These are phyloP conservation scores for Bembecia ichneumoniformis DNA, from an alignment of 2,888 invertebrate genomes.

Conservation along the genomic window DNA sequence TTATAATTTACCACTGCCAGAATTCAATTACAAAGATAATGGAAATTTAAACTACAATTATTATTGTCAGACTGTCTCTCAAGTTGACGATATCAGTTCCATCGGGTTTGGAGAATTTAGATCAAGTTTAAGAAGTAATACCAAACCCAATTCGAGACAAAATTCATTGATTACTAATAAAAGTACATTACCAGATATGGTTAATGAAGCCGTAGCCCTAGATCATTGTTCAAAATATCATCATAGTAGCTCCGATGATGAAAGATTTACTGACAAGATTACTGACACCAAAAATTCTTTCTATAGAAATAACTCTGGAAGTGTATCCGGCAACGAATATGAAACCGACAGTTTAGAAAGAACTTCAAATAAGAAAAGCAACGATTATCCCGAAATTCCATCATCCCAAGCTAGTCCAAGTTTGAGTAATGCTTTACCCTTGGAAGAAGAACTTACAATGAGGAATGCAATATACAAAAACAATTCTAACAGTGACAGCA, in stretches of 20 bases:
- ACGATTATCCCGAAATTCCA: conserved; percentile 75
- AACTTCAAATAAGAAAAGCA: conserved; percentile 62
- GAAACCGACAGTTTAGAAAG: conserved; percentile 83
- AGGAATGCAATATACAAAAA: conserved; percentile 81
- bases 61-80: conserved; percentile 40
- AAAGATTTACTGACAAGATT: conserved; percentile 42
- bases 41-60: conserved; percentile 28
- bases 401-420: conserved; percentile 82
- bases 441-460: conserved; percentile 87
- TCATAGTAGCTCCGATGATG: conserved; percentile 56
- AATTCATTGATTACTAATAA: conserved; percentile 38
- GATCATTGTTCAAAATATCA: conserved; percentile 60
- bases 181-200: conserved; percentile 73
- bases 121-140: conserved; percentile 29
- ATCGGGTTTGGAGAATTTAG: conserved; percentile 36
- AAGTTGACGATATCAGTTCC: conserved; percentile 42
- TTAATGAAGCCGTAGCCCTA: conserved; percentile 76
- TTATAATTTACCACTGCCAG: conserved; percentile 56
- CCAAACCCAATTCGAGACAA: conserved; percentile 26
- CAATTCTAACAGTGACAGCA: conserved; percentile 70
- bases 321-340: conserved; percentile 73
- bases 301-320: conserved; percentile 42
- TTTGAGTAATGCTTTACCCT: conserved; percentile 79
- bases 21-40: conserved; percentile 34
- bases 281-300: conserved; percentile 22